These are phyloP conservation scores for Lophotriccus pileatus DNA, from an alignment of 2,797 vertebrate species.

Conservation along the genomic window DNA sequence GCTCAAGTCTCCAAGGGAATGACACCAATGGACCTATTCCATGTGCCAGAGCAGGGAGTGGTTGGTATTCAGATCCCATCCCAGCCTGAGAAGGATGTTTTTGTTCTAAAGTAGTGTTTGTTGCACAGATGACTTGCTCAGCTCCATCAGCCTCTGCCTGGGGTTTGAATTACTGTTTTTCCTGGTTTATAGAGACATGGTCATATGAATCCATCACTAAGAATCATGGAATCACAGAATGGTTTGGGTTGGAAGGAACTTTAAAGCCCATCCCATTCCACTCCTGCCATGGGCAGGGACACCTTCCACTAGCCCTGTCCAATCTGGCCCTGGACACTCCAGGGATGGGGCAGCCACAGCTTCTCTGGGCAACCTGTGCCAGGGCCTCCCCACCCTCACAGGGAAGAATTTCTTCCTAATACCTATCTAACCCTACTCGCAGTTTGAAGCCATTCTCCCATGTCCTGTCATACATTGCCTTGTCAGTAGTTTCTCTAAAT, in stretches of 20 bases:
- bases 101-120: background rate
- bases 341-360: background rate
- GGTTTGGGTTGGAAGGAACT: background rate
- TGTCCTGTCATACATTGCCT: background rate
- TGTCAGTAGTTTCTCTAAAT: background rate
- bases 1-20: background rate
- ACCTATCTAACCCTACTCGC: background rate
- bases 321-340: fast-evolving
- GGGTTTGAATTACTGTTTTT: background rate
- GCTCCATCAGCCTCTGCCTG: background rate
- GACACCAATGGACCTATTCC: background rate
- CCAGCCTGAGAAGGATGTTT: background rate
- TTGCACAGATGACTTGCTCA: background rate
- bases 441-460: background rate
- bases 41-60: background rate
- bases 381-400: fast-evolving
- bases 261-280: background rate
- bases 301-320: fast-evolving
- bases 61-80: background rate
- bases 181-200: background rate
- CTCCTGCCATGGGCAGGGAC: background rate
- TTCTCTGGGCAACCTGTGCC: background rate
- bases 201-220: background rate
- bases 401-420: background rate
- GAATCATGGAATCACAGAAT: background rate